These are phyloP conservation scores for Strigops habroptila DNA, from an alignment of 2,113 vertebrate species.

Conservation along the genomic window DNA sequence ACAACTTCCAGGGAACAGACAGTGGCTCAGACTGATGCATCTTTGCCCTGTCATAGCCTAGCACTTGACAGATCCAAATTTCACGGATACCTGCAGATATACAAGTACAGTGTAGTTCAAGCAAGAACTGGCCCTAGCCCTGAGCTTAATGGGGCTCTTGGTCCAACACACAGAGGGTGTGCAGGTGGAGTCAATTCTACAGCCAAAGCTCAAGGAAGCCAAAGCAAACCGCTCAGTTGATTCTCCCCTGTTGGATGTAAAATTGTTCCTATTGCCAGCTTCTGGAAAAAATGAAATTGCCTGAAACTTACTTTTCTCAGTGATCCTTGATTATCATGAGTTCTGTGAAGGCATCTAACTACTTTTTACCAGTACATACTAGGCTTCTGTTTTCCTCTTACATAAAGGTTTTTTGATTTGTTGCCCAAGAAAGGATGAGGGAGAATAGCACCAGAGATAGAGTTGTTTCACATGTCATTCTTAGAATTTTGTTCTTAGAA, in stretches of 20 bases:
- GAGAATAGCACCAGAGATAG: neutral
- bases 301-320: neutral
- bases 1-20: neutral
- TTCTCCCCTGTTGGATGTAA: neutral
- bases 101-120: neutral
- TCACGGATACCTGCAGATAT: neutral
- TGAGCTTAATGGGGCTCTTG: neutral
- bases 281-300: neutral
- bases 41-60: neutral
- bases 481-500: neutral
- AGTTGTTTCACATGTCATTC: neutral
- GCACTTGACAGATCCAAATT: neutral
- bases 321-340: neutral
- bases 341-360: neutral
- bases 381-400: neutral
- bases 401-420: neutral
- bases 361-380: neutral
- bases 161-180: accelerated
- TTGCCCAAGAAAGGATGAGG: neutral
- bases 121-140: neutral
- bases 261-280: neutral
- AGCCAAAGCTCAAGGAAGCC: neutral
- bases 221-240: neutral
- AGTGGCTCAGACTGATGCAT: neutral
- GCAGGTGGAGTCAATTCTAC: neutral